These are phyloP conservation scores for Deroptyus accipitrinus DNA, from an alignment of 2,113 vertebrate genomes.

Conservation along the genomic window DNA sequence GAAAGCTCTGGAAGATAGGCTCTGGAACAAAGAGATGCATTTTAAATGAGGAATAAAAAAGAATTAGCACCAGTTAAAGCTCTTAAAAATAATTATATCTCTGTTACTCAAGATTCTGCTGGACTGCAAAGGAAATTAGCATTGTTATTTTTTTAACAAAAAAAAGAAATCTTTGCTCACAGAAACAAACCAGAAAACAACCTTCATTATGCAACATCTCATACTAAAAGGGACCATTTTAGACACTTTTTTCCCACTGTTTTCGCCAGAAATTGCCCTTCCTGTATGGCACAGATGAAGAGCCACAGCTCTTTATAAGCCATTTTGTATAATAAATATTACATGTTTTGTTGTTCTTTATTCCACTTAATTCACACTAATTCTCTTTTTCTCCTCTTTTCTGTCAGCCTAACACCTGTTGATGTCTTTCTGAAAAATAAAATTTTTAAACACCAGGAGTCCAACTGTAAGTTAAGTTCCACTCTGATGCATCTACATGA, in stretches of 20 bases:
- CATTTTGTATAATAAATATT: background rate
- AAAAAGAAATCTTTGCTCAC: background rate
- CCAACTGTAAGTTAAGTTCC: background rate
- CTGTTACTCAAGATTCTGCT: background rate
- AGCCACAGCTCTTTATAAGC: background rate
- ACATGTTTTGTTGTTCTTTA: background rate
- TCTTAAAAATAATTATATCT: background rate
- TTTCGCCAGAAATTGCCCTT: background rate
- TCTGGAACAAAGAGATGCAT: background rate
- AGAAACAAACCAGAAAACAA: background rate
- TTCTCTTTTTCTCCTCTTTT: background rate
- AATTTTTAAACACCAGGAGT: background rate
- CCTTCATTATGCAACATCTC: background rate
- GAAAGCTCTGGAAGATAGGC: background rate
- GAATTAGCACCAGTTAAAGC: background rate
- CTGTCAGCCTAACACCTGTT: background rate
- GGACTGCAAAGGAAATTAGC: background rate
- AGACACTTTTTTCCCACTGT: background rate
- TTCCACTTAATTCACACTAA: background rate
- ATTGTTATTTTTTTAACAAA: background rate
- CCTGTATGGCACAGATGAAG: background rate
- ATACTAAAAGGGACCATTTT: background rate
- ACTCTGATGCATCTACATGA: background rate
- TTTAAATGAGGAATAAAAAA: background rate
- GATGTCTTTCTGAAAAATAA: background rate